phyloP scores from a whole-genome alignment of 2,888 invertebrate genomes.

The Drosophila basisetae region DNA sequence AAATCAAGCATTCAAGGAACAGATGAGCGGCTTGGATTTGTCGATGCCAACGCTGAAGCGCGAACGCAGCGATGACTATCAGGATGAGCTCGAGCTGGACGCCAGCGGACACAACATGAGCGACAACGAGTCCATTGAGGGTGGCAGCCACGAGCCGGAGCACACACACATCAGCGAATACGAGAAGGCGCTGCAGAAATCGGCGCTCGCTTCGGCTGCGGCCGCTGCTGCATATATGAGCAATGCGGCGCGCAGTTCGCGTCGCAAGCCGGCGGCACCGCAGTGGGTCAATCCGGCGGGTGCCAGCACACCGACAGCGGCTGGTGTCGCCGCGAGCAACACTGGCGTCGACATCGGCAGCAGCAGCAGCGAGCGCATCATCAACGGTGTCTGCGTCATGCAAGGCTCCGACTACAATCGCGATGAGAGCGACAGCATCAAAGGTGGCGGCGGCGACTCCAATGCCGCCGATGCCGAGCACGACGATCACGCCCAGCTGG shows the following conservation, averaged over 20 bases:
- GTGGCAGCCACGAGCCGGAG: conserved; percentile 65
- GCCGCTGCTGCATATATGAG: conserved; percentile 71
- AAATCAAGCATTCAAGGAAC: conserved; percentile 90
- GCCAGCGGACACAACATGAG: conserved; percentile 82
- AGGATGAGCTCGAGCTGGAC: conserved; percentile 89
- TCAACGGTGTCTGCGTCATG: conserved; percentile 97
- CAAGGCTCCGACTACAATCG: conserved; percentile 90
- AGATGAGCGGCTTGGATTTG: conserved; percentile 94
- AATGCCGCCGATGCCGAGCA: conserved; percentile 63
- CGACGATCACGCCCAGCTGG: conserved; percentile 67
- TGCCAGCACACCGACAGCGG: conserved; percentile 48
- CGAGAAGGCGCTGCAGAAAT: conserved; percentile 68
- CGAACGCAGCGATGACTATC: conserved; percentile 87
- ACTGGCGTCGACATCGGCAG: conserved; percentile 83
- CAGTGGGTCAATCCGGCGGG: conserved; percentile 96
- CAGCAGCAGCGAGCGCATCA: conserved; percentile 92
- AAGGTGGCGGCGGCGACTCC: conserved; percentile 24
- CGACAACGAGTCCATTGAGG: conserved; percentile 83
- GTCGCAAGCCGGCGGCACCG: conserved; percentile 97
- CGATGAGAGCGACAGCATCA: conserved; percentile 88
- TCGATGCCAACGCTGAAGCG: conserved; percentile 93
- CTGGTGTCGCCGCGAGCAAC: conserved; percentile 48
- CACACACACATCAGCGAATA: conserved; percentile 83
- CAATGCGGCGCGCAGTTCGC: conserved; percentile 85
- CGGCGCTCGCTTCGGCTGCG: conserved; percentile 66